phyloP scores from a whole-genome alignment of 2,113 vertebrate species.

The Sphaerodactylus townsendi region DNA sequence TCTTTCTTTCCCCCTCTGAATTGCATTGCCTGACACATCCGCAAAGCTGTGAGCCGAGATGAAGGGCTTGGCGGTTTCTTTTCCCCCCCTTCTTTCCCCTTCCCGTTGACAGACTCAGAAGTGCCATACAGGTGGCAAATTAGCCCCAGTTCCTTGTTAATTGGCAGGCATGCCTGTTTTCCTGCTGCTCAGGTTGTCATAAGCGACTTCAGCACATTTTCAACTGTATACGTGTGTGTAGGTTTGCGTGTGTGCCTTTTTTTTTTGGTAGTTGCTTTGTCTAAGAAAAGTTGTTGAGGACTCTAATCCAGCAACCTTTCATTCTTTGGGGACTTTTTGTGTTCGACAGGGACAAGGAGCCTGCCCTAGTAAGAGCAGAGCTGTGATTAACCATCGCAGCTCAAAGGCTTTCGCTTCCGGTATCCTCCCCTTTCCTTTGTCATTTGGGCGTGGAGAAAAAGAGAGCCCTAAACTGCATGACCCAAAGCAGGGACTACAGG shows the following conservation, averaged over 20 bases:
- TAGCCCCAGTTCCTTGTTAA: constrained; percentile 68
- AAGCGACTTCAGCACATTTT: constrained; percentile 59
- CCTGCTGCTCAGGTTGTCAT: constrained; percentile 69
- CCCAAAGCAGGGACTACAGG: not conserved
- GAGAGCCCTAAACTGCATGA: not conserved
- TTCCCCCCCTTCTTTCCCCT: constrained; percentile 3
- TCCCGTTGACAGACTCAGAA: constrained; percentile 67
- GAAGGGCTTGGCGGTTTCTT: not conserved
- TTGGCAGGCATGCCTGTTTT: constrained; percentile 69
- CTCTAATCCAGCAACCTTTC: constrained; percentile 25
- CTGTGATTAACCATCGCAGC: constrained; percentile 15
- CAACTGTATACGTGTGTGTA: not conserved
- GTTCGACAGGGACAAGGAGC: constrained; percentile 21
- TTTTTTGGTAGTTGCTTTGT: too few relatives aligned
- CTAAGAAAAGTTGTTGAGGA: constrained; percentile 24
- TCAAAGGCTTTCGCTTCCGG: not conserved
- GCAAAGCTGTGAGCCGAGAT: constrained; percentile 30
- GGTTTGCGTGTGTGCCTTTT: constrained; percentile 37
- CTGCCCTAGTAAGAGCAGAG: not conserved
- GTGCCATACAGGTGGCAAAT: constrained; percentile 71
- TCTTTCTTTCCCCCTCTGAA: accelerated
- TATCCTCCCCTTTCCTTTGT: not conserved
- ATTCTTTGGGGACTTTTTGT: constrained; percentile 29
- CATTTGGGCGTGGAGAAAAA: not conserved
- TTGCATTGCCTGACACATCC: not conserved